Conservation (phyloP, 2,797 vertebrate species). For the Semaprochilodus insignis region DNA sequence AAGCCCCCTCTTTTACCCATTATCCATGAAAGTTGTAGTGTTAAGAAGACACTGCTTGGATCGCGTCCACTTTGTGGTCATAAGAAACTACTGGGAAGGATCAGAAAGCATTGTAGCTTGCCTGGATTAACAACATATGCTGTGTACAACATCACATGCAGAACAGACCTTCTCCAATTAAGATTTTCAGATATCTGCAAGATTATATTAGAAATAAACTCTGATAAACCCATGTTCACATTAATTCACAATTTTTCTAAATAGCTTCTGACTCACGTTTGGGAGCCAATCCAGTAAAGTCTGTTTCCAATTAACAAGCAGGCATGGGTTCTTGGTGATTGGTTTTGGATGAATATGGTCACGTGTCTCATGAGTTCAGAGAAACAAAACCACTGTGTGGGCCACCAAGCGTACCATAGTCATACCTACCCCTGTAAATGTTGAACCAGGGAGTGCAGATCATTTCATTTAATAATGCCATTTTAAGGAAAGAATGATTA, state of each 20-base stretch:
- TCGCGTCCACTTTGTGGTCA: conserved; percentile 18
- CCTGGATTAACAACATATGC: conserved; percentile 30
- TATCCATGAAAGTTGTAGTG: conserved; percentile 35
- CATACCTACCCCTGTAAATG: conserved; percentile 54
- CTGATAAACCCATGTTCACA: conserved; percentile 64
- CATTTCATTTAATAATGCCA: conserved; percentile 60
- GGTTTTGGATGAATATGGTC: conserved; percentile 22
- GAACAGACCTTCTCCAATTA: not conserved
- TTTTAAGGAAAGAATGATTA: conserved; percentile 61
- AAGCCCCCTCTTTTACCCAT: conserved; percentile 15
- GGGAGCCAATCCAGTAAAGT: conserved; percentile 42
- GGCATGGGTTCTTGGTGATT: not conserved
- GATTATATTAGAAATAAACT: conserved; percentile 40
- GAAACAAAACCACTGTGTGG: conserved; percentile 50
- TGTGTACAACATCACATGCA: not conserved
- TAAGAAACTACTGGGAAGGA: conserved; percentile 30
- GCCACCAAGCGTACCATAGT: conserved; percentile 59
- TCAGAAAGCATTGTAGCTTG: conserved; percentile 26
- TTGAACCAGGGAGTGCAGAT: conserved; percentile 66
- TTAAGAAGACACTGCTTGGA: conserved; percentile 33
- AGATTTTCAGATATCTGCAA: conserved; percentile 1
- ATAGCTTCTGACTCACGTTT: conserved; percentile 63
- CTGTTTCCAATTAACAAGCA: conserved; percentile 9
- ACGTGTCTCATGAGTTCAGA: conserved; percentile 61
- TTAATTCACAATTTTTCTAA: conserved; percentile 74